Percentiles rank a stretch among this genome's conserved stretches.
These are phyloP conservation scores for Pseudachorutes palmiensis DNA, from an alignment of 1,140 invertebrate genomes.

Conservation along the genomic window DNA sequence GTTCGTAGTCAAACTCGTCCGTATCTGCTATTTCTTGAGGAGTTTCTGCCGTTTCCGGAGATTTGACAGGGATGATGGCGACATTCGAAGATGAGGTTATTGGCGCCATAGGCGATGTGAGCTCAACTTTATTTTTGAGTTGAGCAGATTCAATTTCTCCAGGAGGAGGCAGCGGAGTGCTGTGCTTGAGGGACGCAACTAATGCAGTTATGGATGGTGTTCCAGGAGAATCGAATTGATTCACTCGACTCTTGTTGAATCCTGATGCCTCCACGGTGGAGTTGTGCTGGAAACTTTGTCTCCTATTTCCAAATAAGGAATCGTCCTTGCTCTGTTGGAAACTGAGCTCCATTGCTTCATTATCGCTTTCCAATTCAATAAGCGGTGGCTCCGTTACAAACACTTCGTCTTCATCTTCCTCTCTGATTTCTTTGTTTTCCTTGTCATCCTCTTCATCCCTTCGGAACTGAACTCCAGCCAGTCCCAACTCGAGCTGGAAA, in stretches of 20 bases:
- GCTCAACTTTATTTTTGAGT: neutral
- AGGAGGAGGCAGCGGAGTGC: neutral
- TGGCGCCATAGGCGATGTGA: too few species aligned
- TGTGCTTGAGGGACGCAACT: neutral
- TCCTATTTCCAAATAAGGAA: neutral
- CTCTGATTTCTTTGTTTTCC: neutral
- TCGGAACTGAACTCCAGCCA: constrained; percentile 1
- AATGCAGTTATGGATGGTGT: neutral
- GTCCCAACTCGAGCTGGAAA: neutral
- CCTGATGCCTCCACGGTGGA: neutral
- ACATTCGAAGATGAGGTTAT: neutral
- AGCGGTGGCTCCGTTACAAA: neutral
- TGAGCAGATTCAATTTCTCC: neutral
- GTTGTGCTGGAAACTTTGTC: neutral
- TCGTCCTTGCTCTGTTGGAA: neutral
- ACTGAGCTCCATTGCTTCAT: neutral
- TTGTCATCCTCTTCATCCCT: neutral
- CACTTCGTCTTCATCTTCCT: neutral
- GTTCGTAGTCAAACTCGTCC: neutral
- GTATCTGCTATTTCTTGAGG: neutral
- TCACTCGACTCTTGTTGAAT: neutral
- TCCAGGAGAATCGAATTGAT: neutral
- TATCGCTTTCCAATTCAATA: neutral
- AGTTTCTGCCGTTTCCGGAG: neutral
- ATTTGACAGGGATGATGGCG: neutral